Evolutionary conservation across 2,113 vertebrate species (phyloP), one percentile per base, ranked within the genome.

Genomic region (Tyto alba): DNA sequence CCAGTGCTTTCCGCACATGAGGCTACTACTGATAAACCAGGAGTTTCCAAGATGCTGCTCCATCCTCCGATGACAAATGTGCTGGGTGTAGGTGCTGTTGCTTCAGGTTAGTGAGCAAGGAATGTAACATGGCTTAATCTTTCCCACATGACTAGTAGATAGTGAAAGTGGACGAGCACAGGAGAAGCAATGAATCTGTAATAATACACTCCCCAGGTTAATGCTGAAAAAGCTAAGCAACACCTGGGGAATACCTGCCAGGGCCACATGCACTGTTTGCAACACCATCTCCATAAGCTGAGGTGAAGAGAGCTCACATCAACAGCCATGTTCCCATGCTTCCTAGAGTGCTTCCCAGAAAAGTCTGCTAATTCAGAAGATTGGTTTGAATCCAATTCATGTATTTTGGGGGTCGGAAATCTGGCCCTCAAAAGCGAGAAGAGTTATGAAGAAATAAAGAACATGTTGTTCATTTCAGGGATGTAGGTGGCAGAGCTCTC

Each of bases 401-500:
- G 72, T 78, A 68, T 93, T 90, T 78, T 48, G 72, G 34, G 75
- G 90, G 68, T 84, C 8, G 1, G 56, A 94, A 95, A 91, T 89
- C 79, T 87, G 83, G 85, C 48, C 85, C 56, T 94, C 2, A 0
- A 23, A 84, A 88, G 27, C 0, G 34, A 93, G 79, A 45, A 64
- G 60, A 84, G 43, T 79, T 79, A 68, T 17, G 41, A 83, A 85
- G 74, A 72, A 92, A 81, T 67, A 16, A 92, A 45, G 88, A 93
- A 83, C 32, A 8, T 26, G 25, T 9, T 72, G 50, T 56, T 94
- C 56, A 0, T 78, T 75, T 75, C 27, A 11, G 93, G 11, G n/a
- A 75, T 41, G 82, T 91, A 83, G 88, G 91, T 88, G 91, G 94
- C 88, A 94, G 88, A 95, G 82, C 41, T 91, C 78, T 94, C 81